These are phyloP conservation scores for Pithys albifrons DNA, from an alignment of 2,113 vertebrate species.

Conservation along the genomic window DNA sequence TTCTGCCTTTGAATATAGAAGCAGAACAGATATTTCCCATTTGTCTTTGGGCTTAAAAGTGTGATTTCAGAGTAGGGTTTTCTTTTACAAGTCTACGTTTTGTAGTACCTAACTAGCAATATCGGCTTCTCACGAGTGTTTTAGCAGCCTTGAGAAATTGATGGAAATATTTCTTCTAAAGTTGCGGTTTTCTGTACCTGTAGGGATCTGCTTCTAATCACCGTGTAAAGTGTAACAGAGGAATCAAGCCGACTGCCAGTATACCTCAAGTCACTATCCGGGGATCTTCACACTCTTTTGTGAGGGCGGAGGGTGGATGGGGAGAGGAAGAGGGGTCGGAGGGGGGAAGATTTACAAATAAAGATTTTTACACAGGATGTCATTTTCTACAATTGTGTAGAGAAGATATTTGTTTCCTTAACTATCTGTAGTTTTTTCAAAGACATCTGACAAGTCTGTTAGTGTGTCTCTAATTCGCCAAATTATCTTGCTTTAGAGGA, in stretches of 20 bases:
- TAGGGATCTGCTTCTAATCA: neutral
- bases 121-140: neutral
- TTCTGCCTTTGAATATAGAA: neutral
- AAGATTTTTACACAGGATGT: neutral
- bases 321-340: rapidly evolving
- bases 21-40: neutral
- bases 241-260: neutral
- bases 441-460: neutral
- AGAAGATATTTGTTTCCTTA: neutral
- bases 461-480: neutral
- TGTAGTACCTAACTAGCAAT: neutral
- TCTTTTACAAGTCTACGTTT: neutral
- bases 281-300: neutral
- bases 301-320: neutral
- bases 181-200: neutral
- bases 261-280: neutral
- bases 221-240: neutral
- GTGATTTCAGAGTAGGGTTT: neutral
- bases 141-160: neutral
- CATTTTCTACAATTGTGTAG: neutral
- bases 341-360: neutral
- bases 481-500: neutral
- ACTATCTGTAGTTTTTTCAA: neutral
- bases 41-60: neutral
- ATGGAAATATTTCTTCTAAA: neutral